Evolutionary conservation across 1,140 invertebrate species (phyloP).

Genomic region (Heliothis virescens): DNA sequence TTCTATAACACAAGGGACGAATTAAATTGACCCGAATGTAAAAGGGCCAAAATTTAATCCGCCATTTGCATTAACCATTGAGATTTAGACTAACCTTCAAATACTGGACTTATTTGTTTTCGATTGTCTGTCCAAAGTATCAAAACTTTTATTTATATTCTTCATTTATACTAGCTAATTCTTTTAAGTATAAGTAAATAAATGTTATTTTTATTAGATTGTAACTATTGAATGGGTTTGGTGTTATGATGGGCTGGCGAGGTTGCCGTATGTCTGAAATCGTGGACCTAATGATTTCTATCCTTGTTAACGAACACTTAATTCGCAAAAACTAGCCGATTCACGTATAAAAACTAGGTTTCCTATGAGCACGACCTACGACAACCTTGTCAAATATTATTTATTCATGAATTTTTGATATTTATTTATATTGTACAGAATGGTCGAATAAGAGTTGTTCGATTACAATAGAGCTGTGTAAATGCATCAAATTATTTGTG

Average conservation of each 20-base stretch:
- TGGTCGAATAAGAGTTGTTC: too few relatives aligned
- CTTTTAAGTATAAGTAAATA: constrained; percentile 55
- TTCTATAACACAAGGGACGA: constrained; percentile 28
- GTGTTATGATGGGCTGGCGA: constrained; percentile 20
- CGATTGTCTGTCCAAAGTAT: constrained; percentile 61
- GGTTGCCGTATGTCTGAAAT: neutral
- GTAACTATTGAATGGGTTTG: constrained; percentile 45
- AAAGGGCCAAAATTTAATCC: constrained; percentile 38
- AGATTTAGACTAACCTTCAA: constrained; percentile 48
- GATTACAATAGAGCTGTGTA: too few relatives aligned
- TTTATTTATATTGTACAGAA: neutral
- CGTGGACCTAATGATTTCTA: constrained; percentile 3
- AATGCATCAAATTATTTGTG: too few relatives aligned
- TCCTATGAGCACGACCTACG: constrained; percentile 2
- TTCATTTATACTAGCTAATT: constrained; percentile 67
- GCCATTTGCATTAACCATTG: constrained; percentile 18
- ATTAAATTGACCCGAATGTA: constrained; percentile 23
- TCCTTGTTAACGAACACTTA: neutral
- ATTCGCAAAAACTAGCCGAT: constrained; percentile 9
- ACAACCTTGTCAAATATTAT: constrained; percentile 26
- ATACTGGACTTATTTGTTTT: constrained; percentile 61
- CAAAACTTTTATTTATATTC: constrained; percentile 65
- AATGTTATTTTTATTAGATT: constrained; percentile 41
- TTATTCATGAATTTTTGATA: constrained; percentile 45
- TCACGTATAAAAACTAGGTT: constrained; percentile 34